These are phyloP conservation scores for Drepana arcuata DNA, from an alignment of 1,140 invertebrate genomes.

Conservation along the genomic window DNA sequence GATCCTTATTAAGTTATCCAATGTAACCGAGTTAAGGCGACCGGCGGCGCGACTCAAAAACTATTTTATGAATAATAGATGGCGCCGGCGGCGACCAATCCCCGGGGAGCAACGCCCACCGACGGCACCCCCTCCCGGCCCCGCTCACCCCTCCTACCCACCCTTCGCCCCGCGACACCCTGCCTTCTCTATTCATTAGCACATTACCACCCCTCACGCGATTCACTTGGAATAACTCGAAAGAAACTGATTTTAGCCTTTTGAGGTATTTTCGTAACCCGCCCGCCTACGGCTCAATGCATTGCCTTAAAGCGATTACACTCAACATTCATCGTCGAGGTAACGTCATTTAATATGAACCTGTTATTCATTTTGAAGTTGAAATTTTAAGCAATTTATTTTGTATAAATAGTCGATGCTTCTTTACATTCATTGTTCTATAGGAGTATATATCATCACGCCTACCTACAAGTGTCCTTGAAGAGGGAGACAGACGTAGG, in stretches of 20 bases:
- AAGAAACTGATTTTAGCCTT: constrained; percentile 59
- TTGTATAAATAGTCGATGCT: too few relatives aligned
- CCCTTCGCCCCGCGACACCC: constrained; percentile 22
- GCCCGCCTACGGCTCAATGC: too few relatives aligned
- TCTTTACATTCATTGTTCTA: too few relatives aligned
- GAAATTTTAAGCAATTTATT: too few relatives aligned
- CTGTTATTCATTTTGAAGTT: too few relatives aligned
- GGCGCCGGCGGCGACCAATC: constrained; percentile 60
- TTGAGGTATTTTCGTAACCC: constrained; percentile 15
- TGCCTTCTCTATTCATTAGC: constrained; percentile 65
- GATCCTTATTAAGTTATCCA: constrained; percentile 64
- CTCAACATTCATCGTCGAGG: too few relatives aligned
- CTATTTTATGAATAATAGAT: constrained; percentile 72
- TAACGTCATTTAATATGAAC: too few relatives aligned
- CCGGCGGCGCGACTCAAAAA: constrained; percentile 66
- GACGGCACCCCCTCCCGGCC: constrained; percentile 10
- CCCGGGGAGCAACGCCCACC: constrained; percentile 55
- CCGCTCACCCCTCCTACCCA: constrained; percentile 17
- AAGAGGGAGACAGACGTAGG: too few relatives aligned
- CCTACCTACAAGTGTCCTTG: too few relatives aligned
- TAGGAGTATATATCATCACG: too few relatives aligned
- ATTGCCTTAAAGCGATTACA: too few relatives aligned
- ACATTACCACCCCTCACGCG: constrained; percentile 60
- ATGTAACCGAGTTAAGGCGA: constrained; percentile 58
- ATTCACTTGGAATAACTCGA: constrained; percentile 25